Conservation (phyloP, 2,888 invertebrate genomes). For the Drosophila percnosoma region DNA sequence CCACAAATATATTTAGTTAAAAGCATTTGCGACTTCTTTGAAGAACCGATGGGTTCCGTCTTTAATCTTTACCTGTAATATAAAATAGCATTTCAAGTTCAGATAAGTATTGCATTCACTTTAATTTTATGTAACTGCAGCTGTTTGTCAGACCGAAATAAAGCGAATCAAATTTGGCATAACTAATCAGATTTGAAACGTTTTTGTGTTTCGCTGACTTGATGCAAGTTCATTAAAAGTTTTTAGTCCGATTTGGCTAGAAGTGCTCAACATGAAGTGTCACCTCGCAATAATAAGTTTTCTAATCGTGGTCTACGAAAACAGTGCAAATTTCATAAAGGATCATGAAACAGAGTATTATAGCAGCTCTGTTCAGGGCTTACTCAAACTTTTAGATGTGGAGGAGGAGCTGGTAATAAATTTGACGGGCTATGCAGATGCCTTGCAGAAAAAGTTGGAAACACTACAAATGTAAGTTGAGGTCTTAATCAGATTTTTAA, state of each 20-base stretch:
- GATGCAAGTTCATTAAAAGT: background rate
- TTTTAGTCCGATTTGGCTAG: background rate
- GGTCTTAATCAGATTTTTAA: too few species aligned
- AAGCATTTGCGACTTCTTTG: background rate
- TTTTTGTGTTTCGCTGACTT: background rate
- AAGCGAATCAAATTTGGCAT: background rate
- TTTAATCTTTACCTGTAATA: background rate
- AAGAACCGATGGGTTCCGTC: background rate
- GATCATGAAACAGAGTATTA: constrained; percentile 4
- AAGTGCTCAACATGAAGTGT: constrained; percentile 26
- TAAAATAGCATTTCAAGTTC: background rate
- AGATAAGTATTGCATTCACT: background rate
- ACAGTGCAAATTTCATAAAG: background rate
- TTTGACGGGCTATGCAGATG: constrained; percentile 31
- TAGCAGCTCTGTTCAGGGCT: constrained; percentile 38
- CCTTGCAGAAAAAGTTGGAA: constrained; percentile 41
- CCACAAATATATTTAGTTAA: background rate
- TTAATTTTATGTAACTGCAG: background rate
- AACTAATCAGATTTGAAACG: background rate
- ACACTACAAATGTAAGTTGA: constrained; percentile 43
- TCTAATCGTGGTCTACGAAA: background rate
- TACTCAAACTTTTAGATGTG: constrained; percentile 26
- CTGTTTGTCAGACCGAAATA: background rate
- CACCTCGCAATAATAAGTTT: constrained; percentile 1
- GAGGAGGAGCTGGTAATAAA: constrained; percentile 46